Base-by-base conservation (phyloP, 2,113 vertebrate genomes). In the Xyrauchen texanus region DNA sequence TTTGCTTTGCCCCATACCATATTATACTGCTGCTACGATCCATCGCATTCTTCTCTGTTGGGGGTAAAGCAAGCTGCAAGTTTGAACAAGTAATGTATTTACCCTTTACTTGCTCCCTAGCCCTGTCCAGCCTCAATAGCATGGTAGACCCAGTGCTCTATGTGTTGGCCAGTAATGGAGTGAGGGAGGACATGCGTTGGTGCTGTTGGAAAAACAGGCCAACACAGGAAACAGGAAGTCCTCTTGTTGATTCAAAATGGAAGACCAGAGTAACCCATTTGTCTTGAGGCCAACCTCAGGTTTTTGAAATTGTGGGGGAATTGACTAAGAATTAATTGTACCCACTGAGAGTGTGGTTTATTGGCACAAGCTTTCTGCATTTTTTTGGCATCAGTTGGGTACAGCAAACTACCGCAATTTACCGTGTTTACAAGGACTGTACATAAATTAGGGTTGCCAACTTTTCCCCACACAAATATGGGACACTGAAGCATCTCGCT, bases 1-100 rank as follows among this genome's bases (percentile, higher is more conserved):
- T 93, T 61, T 94, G 93, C 81, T 94, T 91, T 11, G 92, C 93
- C 2, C 93, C 93, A 0, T 94, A 94, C 81, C 93, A 94, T 79
- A 51, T 94, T 16, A 77, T 93, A 55, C 84, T 94, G 52, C 76
- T 93, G 12, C 0, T 4, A 2, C 90, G 93, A 7, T 92, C 93
- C 0, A 44, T 93, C 0, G 84, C 84, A 7, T 92, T 86, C 76
- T 90, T 83, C 76, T 12, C 2, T 2, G 77, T 80, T 6, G 0
- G 64, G 0, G 0, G 0, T 0, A 0, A 0, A 21, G 46, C 2
- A 8, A 89, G 91, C 81, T 94, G 93, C 69, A 0, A 5, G 5
- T 93, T 93, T 51, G 93, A 94, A 57, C 63, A 88, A 34, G n/a
- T 8, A 0, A 71, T 87, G 58, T 87, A 93, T 80, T 87, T 90